Conservation (phyloP, 2,888 invertebrate species). For the Romanomermis culicivorax region DNA sequence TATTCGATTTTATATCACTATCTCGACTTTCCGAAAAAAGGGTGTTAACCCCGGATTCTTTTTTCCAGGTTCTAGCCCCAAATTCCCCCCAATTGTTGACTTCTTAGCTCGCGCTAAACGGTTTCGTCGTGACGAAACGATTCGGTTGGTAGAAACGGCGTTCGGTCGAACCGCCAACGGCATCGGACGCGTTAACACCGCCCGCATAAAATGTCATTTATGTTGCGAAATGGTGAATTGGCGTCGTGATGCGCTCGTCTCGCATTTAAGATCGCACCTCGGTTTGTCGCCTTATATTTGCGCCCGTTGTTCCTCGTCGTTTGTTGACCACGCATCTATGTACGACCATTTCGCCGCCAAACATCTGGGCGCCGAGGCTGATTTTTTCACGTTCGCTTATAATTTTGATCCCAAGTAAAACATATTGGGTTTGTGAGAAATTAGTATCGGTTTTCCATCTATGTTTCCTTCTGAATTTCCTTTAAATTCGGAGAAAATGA, state of each 20-base stretch:
- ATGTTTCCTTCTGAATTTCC: no score
- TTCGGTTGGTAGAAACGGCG: background rate
- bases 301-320: background rate
- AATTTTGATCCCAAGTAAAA: no score
- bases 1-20: no score
- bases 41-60: background rate
- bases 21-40: no score
- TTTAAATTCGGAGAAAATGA: no score
- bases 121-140: background rate
- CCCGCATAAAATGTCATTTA: background rate
- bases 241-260: background rate
- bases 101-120: background rate
- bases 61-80: background rate
- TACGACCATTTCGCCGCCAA: background rate
- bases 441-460: no score
- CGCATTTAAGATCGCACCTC: background rate
- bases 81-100: background rate
- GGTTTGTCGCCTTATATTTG: slow-evolving; percentile 3
- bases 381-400: background rate
- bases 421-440: no score
- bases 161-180: no score
- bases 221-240: background rate
- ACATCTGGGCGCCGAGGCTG: background rate
- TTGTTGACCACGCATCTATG: background rate
- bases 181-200: background rate